Evolutionary conservation across 1,140 invertebrate species (phyloP), one percentile per base, ranked within the genome.

Genomic region (Listronotus bonariensis): DNA sequence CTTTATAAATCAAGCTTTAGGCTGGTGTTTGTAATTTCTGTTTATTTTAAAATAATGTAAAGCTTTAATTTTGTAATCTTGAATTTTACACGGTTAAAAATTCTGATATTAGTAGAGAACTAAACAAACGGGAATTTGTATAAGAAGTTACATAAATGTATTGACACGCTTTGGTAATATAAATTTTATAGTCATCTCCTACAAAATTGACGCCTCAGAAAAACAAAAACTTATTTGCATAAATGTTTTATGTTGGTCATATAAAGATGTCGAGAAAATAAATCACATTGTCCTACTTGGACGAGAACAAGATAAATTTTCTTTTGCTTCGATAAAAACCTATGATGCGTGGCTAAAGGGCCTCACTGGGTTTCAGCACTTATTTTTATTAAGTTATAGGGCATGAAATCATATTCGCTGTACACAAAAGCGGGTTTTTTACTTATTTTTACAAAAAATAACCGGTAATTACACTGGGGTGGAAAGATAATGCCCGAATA

Each of bases 311-410:
- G 53, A 56, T 38, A n/a, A 42, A n/a, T 31, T 42, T 38, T 41
- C 15, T 43, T 36, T 17, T 56, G 14, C 41, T 42, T 26, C 53
- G 7, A 56, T 56, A 56, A 56, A 56, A 42, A n/a, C 42, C 53
- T 32, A n/a, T 18, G 42, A 58, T 46, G 56, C 26, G 43, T 58
- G 56, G n/a, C 10, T 26, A 48, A 45, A 48, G 42, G 56, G 56
- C 18, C 56, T 48, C 43, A 12, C 5, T 48, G 56, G 43, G 31
- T 48, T 48, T 58, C 45, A 38, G 26, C 45, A 46, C 56, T 32
- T 48, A 58, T 58, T 58, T 46, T 46, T 58, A 58, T 46, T 58
- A 46, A 58, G 56, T 58, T 38, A 58, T 32, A 58, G 18, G 18
- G 31, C 56, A 58, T 48, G 43, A 58, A 58, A 46, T 17, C n/a